These are phyloP conservation scores for Aplysina aerophoba DNA, from an alignment of 37 sponge, comb jelly and placozoan genomes.

Conservation along the genomic window DNA sequence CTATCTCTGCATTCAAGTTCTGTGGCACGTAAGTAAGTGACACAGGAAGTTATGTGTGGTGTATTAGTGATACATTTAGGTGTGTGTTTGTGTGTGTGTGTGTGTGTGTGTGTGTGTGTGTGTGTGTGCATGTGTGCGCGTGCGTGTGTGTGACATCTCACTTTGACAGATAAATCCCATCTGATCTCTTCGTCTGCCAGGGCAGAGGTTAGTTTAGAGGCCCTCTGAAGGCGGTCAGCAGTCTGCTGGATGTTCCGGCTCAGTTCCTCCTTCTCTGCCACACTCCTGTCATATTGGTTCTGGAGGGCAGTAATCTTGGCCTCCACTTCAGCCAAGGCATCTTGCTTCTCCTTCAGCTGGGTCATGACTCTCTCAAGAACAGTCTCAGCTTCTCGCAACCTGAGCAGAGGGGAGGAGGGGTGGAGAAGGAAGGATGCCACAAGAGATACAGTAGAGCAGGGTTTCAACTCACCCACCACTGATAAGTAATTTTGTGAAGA, in stretches of 20 bases:
- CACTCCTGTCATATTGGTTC: conserved; percentile 76
- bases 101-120: too few relatives aligned
- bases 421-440: neutral
- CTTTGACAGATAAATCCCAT: conserved; percentile 93
- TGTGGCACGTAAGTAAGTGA: neutral
- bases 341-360: conserved; percentile 91
- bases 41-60: neutral
- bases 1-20: conserved; percentile 88
- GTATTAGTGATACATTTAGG: too few relatives aligned
- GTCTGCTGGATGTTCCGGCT: conserved; percentile 85
- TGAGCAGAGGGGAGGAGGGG: conserved; percentile 7
- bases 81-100: too few relatives aligned
- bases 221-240: conserved; percentile 85
- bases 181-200: conserved; percentile 96
- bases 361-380: conserved; percentile 83
- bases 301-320: conserved; percentile 83
- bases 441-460: too few relatives aligned
- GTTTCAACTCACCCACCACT: too few relatives aligned
- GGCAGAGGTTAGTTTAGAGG: conserved; percentile 92
- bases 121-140: too few relatives aligned
- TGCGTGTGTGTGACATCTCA: conserved; percentile 12
- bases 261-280: conserved; percentile 90
- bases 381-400: conserved; percentile 82
- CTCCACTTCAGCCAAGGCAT: conserved; percentile 84
- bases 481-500: too few relatives aligned